Conservation (phyloP, 2,888 invertebrate species). For the Dryocosmus kuriphilus region DNA sequence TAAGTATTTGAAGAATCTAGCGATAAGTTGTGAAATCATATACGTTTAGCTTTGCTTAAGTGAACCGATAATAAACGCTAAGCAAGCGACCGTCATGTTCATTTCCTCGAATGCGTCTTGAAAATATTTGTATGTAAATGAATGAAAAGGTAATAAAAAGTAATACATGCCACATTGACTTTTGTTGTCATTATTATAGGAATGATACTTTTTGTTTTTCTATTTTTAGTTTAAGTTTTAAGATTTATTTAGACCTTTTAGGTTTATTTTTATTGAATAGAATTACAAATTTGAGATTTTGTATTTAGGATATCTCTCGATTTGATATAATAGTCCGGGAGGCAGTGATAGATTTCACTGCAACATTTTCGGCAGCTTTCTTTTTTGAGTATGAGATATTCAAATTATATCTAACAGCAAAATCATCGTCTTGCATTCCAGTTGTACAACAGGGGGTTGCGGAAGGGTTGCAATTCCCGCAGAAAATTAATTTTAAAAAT, state of each 20-base stretch:
- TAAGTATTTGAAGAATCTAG: slow-evolving; percentile 48
- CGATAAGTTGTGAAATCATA: slow-evolving; percentile 56
- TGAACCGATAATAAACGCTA: slow-evolving; percentile 47
- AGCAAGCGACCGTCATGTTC: slow-evolving; percentile 62
- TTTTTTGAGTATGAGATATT: no score
- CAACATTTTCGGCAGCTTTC: no score
- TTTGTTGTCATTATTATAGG: slow-evolving; percentile 11
- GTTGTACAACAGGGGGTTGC: no score
- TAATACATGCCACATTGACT: slow-evolving; percentile 56
- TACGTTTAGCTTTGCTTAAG: slow-evolving; percentile 53
- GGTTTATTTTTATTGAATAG: background rate
- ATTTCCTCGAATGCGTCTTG: slow-evolving; percentile 72
- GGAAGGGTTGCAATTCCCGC: no score
- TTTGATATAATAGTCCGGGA: no score
- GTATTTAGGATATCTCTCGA: no score
- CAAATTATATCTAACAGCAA: no score
- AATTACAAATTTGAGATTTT: no score
- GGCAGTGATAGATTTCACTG: no score
- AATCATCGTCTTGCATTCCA: no score
- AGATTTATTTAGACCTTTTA: background rate
- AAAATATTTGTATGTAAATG: slow-evolving; percentile 76
- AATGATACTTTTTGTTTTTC: background rate
- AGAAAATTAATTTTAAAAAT: no score
- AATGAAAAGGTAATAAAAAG: slow-evolving; percentile 72
- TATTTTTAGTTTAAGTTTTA: background rate